Evolutionary conservation across 2,888 invertebrate genomes (phyloP), one percentile per base, ranked within the genome.

Genomic region (Limnephilus auricula): DNA sequence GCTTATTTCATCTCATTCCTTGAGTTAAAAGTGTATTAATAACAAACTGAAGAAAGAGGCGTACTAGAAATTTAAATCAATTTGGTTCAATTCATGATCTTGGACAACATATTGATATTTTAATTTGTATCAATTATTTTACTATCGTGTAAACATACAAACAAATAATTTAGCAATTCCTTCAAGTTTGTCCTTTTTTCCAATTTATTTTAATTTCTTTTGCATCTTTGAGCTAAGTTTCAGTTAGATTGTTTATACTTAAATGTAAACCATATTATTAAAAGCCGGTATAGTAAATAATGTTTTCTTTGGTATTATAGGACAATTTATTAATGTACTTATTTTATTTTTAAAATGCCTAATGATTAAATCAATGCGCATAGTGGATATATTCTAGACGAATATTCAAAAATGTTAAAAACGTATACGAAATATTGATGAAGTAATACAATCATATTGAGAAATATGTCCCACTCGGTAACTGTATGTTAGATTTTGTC

Each of bases 1-100:
- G 34, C 32, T 82, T 82, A 82, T 82, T 82, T 82, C 18, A 34
- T 82, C 82, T 82, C 32, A 82, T 32, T 82, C 82, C 82, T 34
- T 32, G 32, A 34, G 34, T 32, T 32, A 18, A 3, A 25, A 82
- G 34, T 10, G 82, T 82, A 82, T 82, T 82, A 34, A 82, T 82
- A 82, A 82, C 34, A 82, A 32, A 82, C 32, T 32, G 82, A 2
- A 82, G 34, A 82, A 34, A 82, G 82, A 34, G 82, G 82, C 82
- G 82, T n/a, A 65, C 25, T 65, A 65, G 65, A 65, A 25, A 65
- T 25, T 9, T n/a, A 65, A 65, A 65, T 65, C 18, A 65, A 65
- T 1, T 65, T 18, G 18, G 6, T 65, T 18, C 18, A 4, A 25
- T 65, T 25, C 50, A 3, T 15, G 45, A 15, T 15, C 3, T 50